A percentile compares a stretch with the other conserved stretches of the same genome.
phyloP scores from a whole-genome alignment of 35 echinoderm and acorn worm genomes.

The Apostichopus japonicus region DNA sequence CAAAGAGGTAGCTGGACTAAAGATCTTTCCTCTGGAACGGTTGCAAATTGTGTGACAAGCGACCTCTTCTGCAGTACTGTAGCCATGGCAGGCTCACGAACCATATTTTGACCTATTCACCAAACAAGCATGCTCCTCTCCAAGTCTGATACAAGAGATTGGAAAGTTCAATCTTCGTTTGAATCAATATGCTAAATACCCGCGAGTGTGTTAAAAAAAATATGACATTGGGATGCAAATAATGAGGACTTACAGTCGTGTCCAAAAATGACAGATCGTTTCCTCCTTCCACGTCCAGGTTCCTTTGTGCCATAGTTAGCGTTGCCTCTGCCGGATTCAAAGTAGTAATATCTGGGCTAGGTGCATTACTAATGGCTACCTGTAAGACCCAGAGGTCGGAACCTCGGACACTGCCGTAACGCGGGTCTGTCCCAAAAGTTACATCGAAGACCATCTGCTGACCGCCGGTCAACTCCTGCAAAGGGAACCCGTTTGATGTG shows the following conservation, averaged over 20 bases:
- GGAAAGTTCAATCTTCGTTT: no score
- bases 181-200: no score
- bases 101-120: no score
- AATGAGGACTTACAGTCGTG: background rate
- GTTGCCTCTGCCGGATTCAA: background rate
- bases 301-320: background rate
- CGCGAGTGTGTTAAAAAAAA: no score
- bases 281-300: constrained; percentile 19
- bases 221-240: no score
- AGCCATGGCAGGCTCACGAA: no score
- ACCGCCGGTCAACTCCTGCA: background rate
- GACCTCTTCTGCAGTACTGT: no score
- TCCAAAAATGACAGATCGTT: background rate
- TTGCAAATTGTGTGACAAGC: no score
- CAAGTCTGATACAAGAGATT: no score
- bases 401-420: constrained; percentile 25
- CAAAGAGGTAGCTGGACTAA: no score
- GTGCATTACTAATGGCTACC: constrained; percentile 6
- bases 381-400: background rate
- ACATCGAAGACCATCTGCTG: constrained; percentile 24
- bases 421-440: background rate
- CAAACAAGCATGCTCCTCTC: no score
- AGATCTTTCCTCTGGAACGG: no score
- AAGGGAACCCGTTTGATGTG: background rate
- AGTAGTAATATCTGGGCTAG: background rate